Evolutionary conservation across 2,888 invertebrate genomes (phyloP), one percentile per base, ranked within the genome.

Genomic region (Hyposoter dolosus): DNA sequence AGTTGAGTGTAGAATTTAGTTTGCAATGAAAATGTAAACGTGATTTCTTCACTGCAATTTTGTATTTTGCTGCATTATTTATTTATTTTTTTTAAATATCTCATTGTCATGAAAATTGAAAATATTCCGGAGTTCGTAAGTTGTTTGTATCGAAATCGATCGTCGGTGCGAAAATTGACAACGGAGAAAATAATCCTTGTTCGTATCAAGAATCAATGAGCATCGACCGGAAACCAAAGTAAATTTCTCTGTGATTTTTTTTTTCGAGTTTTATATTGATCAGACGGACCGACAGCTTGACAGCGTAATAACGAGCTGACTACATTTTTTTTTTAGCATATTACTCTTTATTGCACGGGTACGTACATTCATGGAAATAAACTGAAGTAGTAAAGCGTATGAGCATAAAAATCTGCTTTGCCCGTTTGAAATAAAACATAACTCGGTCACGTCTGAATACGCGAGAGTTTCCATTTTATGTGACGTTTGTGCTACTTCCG

Each of bases 401-500:
- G 69, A 23, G 69, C 63, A 76, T 65, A 71, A 83, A 77, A 83
- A 60, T 63, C 60, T 63, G 45, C 23, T 53, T 43, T 65, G 28
- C 56, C 65, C 40, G 43, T 50, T 71, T 50, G 63, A 50, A 83
- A 83, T 77, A 71, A 83, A 83, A 53, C 77, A 63, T 50, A 83
- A 83, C 77, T 77, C 77, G 77, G 83, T 78, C 66, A 72, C 53
- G 66, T 53, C 66, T 78, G 65, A 83, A 83, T 83, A 66, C 77
- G 43, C 78, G 79, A 78, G 83, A 71, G 28, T 72, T 83, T 83
- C 71, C 72, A 78, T 78, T 78, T 53, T 66, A 53, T 72, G 53
- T 78, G 83, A 83, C 72, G 77, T 83, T 83, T 77, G 78, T 78
- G 72, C 77, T 77, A 83, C 82, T 83, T 77, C 72, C 50, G 43